Base-by-base conservation (phyloP, 2,888 invertebrate species). In the Caenorhabditis zanzibari region DNA sequence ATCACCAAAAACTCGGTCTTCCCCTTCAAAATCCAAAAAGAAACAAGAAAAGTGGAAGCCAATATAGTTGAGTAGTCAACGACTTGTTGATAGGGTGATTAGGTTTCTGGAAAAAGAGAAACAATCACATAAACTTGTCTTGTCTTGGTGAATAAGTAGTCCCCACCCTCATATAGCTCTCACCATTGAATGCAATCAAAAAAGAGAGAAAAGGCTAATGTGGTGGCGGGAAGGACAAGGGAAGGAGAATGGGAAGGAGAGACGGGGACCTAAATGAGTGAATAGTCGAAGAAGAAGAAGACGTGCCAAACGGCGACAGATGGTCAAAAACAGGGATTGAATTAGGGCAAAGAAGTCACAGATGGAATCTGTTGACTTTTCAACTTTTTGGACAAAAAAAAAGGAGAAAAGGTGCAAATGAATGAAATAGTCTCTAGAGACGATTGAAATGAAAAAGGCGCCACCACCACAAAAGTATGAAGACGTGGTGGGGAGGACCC, bases 271-370 rank as follows among this genome's bases (percentile, higher is more conserved):
- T 63, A 69, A 77, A 77, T 77, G 77, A 77, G 69, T 76, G 63
- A 64, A 38, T 44, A 56, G 47, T n/a, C n/a, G n/a, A 19, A 38
- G 38, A 19, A 6, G 38, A 19, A 47, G 41, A 41, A 49, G 44
- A 73, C 73, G 75, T 75, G 77, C 77, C 77, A 77, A 77, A 69
- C 77, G 77, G 77, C 77, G 77, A 77, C 77, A 77, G 77, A 77
- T 77, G 77, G 77, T 63, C 69, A 63, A 35, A 52, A 68, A 54
- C 35, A 52, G 26, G 26, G 63, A 68, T 68, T 68, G 63, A 32
- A 44, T 26, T 47, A 63, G 63, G 28, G 28, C 22, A 61, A 63
- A 63, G 47, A 26, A 68, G 68, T 54, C 19, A 64, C 66, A 56
- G 19, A 26, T 14, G 19, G 68, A 54, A 41, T 54, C 41, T 19